Percentiles rank a stretch among this genome's conserved stretches.
Evolutionary conservation across 1,140 invertebrate genomes (phyloP).

Genomic region (Diachasmimorpha longicaudata): DNA sequence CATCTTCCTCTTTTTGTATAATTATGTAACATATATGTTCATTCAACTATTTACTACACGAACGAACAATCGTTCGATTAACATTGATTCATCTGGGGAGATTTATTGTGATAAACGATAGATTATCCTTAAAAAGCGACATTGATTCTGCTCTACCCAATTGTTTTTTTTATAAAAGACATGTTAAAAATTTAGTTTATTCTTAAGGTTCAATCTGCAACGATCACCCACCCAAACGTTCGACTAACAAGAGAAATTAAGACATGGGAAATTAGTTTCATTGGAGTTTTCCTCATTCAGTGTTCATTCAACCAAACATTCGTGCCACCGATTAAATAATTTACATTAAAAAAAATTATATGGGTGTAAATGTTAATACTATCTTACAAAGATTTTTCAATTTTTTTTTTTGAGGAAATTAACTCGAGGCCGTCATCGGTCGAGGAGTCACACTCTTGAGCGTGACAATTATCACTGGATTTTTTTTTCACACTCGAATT

Average conservation of each 20-base stretch:
- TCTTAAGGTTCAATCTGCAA: background rate
- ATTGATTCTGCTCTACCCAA: background rate
- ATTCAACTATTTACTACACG: background rate
- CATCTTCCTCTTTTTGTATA: background rate
- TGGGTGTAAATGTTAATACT: constrained; percentile 2
- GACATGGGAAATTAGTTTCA: background rate
- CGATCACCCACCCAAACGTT: background rate
- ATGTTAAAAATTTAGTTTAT: background rate
- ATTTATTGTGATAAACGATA: background rate
- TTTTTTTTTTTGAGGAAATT: background rate
- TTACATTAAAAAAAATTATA: constrained; percentile 6
- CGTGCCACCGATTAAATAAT: constrained; percentile 4
- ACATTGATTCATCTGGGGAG: constrained; percentile 4
- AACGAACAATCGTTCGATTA: background rate
- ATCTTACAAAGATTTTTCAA: background rate
- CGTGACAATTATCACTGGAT: background rate
- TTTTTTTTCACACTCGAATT: background rate
- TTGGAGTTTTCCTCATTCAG: background rate
- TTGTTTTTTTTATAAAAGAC: constrained; percentile 6
- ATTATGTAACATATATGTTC: constrained; percentile 5
- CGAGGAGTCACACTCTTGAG: background rate
- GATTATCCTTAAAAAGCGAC: constrained; percentile 1
- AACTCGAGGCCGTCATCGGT: constrained; percentile 7
- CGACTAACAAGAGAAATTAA: background rate
- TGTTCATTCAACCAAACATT: background rate